Evolutionary conservation across 1,140 invertebrate genomes (phyloP).

Genomic region (Rhopalosiphum maidis): DNA sequence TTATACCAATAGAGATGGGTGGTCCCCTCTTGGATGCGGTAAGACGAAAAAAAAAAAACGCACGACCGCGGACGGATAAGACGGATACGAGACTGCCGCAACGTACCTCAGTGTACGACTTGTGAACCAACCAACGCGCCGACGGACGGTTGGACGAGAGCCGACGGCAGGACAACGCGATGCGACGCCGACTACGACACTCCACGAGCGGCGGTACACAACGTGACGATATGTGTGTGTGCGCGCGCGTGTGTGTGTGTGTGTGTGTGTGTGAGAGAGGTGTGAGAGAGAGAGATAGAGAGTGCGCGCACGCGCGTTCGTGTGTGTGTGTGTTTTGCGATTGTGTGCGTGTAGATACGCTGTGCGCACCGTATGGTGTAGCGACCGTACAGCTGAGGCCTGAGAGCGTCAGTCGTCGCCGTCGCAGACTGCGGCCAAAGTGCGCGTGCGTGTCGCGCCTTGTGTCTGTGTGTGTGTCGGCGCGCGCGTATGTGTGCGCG

Average conservation of each 20-base stretch:
- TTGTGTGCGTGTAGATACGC: background rate
- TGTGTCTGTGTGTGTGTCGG: background rate
- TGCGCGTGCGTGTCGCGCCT: constrained; percentile 17
- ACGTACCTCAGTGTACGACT: background rate
- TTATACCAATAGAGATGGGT: background rate
- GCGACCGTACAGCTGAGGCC: background rate
- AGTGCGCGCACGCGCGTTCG: too few relatives aligned
- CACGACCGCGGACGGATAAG: background rate
- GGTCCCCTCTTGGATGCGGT: background rate
- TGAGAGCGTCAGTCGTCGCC: background rate
- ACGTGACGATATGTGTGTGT: background rate
- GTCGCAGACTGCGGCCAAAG: background rate
- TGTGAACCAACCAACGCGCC: background rate
- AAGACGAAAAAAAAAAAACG: background rate
- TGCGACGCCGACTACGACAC: background rate
- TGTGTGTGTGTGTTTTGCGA: background rate
- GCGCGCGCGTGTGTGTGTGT: too few relatives aligned
- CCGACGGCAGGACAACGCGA: background rate
- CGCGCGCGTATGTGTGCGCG: background rate
- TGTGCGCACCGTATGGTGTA: background rate
- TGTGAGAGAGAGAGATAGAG: too few relatives aligned
- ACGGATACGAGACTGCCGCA: background rate
- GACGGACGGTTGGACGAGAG: background rate
- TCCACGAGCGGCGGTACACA: background rate
- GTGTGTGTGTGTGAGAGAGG: too few relatives aligned